These are phyloP conservation scores for Formica selysi DNA, from an alignment of 1,140 invertebrate genomes.

Conservation along the genomic window DNA sequence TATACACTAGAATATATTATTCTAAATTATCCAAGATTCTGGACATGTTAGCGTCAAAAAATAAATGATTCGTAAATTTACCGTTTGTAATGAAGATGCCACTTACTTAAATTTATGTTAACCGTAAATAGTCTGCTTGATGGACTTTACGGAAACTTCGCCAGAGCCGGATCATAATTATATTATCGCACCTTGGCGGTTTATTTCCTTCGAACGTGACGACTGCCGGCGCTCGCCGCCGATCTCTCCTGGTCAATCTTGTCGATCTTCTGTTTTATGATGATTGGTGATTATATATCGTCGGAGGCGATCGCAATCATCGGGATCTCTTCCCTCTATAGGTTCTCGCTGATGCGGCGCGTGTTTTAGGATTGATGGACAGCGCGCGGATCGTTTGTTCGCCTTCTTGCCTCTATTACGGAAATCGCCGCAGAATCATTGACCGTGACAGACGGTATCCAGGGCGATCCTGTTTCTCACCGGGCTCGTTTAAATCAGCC, in stretches of 20 bases:
- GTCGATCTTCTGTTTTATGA: conserved; percentile 48
- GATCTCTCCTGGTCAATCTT: conserved; percentile 5
- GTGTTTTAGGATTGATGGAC: conserved; percentile 63
- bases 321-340: conserved; percentile 5
- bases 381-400: conserved; percentile 64
- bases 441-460: conserved; percentile 71
- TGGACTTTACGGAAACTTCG: conserved; percentile 23
- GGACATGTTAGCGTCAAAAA: neutral
- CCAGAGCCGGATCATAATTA: conserved; percentile 42
- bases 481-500: conserved; percentile 66
- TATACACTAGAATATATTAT: neutral
- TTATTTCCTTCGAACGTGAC: conserved; percentile 42
- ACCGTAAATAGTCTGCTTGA: conserved; percentile 25
- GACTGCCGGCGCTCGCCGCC: neutral
- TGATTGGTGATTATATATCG: conserved; percentile 50
- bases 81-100: conserved; percentile 15
- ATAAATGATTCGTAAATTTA: conserved; percentile 14
- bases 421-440: conserved; percentile 71
- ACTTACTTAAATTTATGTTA: conserved; percentile 42
- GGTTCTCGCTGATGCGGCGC: conserved; percentile 41
- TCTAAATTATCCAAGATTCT: neutral
- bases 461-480: conserved; percentile 69
- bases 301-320: conserved; percentile 20
- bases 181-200: conserved; percentile 35
- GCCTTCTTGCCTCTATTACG: conserved; percentile 61